Evolutionary conservation across 2,888 invertebrate species (phyloP).

Genomic region (Agrochola circellaris): DNA sequence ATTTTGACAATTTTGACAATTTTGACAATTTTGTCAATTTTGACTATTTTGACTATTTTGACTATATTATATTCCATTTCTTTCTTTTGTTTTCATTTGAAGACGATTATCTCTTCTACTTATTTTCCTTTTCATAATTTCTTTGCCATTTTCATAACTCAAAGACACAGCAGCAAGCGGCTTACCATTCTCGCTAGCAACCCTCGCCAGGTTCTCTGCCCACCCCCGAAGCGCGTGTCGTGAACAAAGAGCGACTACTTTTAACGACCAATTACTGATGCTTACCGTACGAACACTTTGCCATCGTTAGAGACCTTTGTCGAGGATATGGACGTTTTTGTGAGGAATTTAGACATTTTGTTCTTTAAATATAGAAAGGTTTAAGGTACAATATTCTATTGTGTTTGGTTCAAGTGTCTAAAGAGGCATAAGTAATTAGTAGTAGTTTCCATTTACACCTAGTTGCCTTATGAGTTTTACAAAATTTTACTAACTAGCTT

Average conservation of each 20-base stretch:
- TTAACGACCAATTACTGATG: conserved; percentile 63
- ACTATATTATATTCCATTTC: background rate
- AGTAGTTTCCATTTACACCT: background rate
- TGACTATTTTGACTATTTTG: background rate
- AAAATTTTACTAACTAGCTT: background rate
- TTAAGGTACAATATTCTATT: background rate
- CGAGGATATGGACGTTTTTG: conserved; percentile 13
- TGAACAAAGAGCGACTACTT: conserved; percentile 55
- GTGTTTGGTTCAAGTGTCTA: background rate
- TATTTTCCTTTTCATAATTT: conserved; percentile 21
- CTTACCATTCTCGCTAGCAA: conserved; percentile 6
- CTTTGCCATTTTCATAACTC: conserved; percentile 1
- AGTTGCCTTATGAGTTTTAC: background rate
- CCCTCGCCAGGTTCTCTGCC: conserved; percentile 4
- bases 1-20: too few relatives aligned
- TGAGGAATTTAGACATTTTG: conserved; percentile 20
- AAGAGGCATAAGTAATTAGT: background rate
- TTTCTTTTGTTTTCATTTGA: background rate
- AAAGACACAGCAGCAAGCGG: conserved; percentile 24
- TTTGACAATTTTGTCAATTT: too few relatives aligned
- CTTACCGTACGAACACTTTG: conserved; percentile 44
- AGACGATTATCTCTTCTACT: conserved; percentile 2
- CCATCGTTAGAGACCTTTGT: conserved; percentile 47
- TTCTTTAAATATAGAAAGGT: conserved; percentile 11
- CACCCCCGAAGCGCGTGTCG: conserved; percentile 12